These are phyloP conservation scores for Drosophila azteca DNA, from an alignment of 1,140 invertebrate species.

Conservation along the genomic window DNA sequence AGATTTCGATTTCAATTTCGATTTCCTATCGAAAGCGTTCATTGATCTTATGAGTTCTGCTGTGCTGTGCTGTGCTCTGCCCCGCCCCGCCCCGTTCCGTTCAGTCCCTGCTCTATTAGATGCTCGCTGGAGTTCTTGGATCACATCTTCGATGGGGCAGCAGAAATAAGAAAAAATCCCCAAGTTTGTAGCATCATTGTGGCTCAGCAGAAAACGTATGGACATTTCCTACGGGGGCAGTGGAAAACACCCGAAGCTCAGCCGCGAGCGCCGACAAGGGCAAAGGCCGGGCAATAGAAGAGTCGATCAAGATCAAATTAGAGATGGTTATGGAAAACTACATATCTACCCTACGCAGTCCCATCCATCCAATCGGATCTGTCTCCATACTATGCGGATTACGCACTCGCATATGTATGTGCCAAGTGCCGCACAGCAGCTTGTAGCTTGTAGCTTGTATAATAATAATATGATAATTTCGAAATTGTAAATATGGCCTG, in stretches of 20 bases:
- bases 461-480: constrained; percentile 50
- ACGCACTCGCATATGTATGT: constrained; percentile 11
- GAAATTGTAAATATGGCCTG: constrained; percentile 28
- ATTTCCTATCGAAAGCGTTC: constrained; percentile 77
- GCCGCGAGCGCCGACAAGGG: neutral
- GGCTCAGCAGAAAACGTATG: constrained; percentile 13
- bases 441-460: constrained; percentile 21
- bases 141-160: neutral
- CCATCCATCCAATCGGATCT: no score
- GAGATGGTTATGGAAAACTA: no score
- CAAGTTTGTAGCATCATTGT: constrained; percentile 44
- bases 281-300: constrained; percentile 3
- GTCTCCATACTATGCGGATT: neutral
- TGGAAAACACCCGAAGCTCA: constrained; percentile 25
- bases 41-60: constrained; percentile 52
- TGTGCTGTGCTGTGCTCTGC: no score
- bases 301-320: no score
- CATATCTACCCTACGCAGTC: no score
- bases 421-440: neutral
- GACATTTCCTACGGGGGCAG: constrained; percentile 26
- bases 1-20: constrained; percentile 68
- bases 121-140: constrained; percentile 21
- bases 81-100: no score
- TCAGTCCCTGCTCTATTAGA: no score
- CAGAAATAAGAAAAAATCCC: constrained; percentile 5